Conservation (phyloP, 1,140 invertebrate genomes). For the Danaus plexippus region DNA sequence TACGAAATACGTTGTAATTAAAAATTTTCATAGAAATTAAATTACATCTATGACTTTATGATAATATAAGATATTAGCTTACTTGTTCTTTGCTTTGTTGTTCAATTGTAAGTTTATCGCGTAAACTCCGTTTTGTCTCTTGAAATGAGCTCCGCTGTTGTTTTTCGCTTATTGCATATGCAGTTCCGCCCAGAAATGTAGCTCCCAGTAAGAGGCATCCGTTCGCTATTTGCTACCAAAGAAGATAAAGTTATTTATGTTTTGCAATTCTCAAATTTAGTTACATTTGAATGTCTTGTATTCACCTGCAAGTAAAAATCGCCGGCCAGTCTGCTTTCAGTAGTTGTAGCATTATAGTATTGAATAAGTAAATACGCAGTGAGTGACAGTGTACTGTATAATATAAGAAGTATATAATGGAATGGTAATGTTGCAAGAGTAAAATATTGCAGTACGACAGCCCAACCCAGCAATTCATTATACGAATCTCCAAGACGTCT, state of each 20-base stretch:
- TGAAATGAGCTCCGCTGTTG: slow-evolving; percentile 91
- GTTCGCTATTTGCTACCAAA: slow-evolving; percentile 79
- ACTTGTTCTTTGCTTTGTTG: slow-evolving; percentile 94
- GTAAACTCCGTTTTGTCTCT: slow-evolving; percentile 91
- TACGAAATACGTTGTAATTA: too few species aligned
- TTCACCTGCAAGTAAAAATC: slow-evolving; percentile 55
- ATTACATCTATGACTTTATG: not conserved
- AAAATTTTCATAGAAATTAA: too few species aligned
- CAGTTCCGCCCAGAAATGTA: slow-evolving; percentile 81
- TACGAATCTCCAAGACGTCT: slow-evolving; percentile 65
- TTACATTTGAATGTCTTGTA: not conserved
- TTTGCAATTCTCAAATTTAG: too few species aligned
- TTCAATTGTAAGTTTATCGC: slow-evolving; percentile 93
- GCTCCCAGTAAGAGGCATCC: slow-evolving; percentile 79
- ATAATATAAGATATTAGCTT: slow-evolving; percentile 18
- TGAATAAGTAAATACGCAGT: slow-evolving; percentile 50
- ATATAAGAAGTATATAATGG: slow-evolving; percentile 71
- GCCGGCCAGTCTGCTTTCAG: slow-evolving; percentile 46
- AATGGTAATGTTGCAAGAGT: slow-evolving; percentile 88
- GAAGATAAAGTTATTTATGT: slow-evolving; percentile 6
- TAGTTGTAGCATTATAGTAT: slow-evolving; percentile 49
- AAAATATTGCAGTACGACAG: slow-evolving; percentile 86
- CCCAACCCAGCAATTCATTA: slow-evolving; percentile 79
- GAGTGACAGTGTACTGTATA: slow-evolving; percentile 51
- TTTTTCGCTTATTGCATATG: slow-evolving; percentile 86